Conservation (phyloP, 2,797 vertebrate species). For the Trematomus bernacchii region DNA sequence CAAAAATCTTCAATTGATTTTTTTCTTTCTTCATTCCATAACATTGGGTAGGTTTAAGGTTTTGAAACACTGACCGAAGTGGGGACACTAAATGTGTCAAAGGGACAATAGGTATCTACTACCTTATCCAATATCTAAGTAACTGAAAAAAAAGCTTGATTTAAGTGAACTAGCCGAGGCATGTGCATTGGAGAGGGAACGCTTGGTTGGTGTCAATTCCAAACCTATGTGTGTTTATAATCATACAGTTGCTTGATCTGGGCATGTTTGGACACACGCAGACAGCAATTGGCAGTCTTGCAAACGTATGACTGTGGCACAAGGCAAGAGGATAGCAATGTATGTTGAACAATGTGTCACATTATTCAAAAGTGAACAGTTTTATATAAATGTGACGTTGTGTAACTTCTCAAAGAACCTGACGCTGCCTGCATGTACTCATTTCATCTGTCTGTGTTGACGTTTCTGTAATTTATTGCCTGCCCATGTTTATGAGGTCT, state of each 20-base stretch:
- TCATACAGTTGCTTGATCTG: slow-evolving; percentile 2
- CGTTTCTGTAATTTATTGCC: background rate
- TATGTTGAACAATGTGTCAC: slow-evolving; percentile 3
- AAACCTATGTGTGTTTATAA: background rate
- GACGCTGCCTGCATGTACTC: background rate
- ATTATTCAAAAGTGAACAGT: slow-evolving; percentile 12
- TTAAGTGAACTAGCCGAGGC: slow-evolving; percentile 1
- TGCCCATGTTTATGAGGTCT: background rate
- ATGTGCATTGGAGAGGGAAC: background rate
- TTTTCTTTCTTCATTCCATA: background rate
- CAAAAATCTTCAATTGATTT: background rate
- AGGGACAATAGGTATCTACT: background rate
- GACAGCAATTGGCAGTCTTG: slow-evolving; percentile 31
- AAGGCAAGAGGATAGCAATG: background rate
- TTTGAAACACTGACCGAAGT: background rate
- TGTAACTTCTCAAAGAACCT: slow-evolving; percentile 37
- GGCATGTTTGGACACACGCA: slow-evolving; percentile 4
- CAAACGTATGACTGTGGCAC: slow-evolving; percentile 40
- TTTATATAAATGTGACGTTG: slow-evolving; percentile 18
- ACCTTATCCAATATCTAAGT: background rate
- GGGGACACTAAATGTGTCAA: background rate
- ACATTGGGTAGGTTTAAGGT: background rate
- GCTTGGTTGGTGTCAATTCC: background rate
- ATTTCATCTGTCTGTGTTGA: slow-evolving; percentile 6
- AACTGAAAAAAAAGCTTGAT: no score